Conservation (phyloP, 1,140 invertebrate genomes). For the Zaprionus africanus region DNA sequence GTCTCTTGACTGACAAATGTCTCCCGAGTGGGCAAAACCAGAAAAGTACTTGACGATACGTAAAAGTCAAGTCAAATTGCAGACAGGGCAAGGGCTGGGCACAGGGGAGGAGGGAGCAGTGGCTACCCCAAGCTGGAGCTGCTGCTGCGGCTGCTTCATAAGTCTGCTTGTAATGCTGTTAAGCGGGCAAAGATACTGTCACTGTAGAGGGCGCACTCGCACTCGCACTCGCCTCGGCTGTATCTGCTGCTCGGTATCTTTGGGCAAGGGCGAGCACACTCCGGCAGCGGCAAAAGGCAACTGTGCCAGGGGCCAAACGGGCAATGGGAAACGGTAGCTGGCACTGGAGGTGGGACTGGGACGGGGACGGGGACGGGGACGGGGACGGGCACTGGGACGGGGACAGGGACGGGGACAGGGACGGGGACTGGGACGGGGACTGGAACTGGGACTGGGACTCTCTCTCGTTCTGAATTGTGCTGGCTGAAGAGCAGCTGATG, state of each 20-base stretch:
- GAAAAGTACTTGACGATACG: constrained; percentile 84
- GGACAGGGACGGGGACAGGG: not conserved
- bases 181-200: constrained; percentile 83
- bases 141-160: constrained; percentile 46
- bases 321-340: constrained; percentile 33
- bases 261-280: constrained; percentile 34
- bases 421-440: not conserved
- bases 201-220: constrained; percentile 65
- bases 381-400: not conserved
- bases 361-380: not conserved
- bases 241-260: constrained; percentile 76
- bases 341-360: too few species aligned
- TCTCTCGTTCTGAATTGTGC: constrained; percentile 32
- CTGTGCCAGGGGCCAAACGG: constrained; percentile 48
- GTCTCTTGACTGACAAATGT: constrained; percentile 84
- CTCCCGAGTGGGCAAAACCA: constrained; percentile 81
- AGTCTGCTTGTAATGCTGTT: constrained; percentile 83
- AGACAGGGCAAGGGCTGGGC: constrained; percentile 19
- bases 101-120: not conserved
- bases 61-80: constrained; percentile 83
- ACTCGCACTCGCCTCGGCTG: constrained; percentile 25
- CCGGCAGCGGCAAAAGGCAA: not conserved
- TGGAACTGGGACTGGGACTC: constrained; percentile 16
- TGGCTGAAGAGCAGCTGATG: constrained; percentile 79
- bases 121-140: not conserved